phyloP scores from a whole-genome alignment of 2,888 invertebrate species.

The Drosophila ustulata region DNA sequence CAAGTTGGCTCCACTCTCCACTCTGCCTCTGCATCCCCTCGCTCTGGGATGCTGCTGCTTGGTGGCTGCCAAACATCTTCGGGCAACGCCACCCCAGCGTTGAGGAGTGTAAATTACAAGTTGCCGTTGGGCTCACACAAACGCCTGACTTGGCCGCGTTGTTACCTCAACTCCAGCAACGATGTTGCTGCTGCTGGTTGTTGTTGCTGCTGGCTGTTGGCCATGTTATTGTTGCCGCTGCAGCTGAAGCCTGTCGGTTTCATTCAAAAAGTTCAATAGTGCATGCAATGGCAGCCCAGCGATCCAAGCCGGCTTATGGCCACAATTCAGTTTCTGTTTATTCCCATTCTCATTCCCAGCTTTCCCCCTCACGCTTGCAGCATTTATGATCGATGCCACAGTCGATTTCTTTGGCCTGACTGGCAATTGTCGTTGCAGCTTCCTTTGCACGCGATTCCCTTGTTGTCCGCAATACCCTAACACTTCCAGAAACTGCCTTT shows the following conservation, averaged over 20 bases:
- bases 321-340: conserved; percentile 33
- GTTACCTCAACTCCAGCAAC: conserved; percentile 44
- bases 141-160: conserved; percentile 57
- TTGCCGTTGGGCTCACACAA: conserved; percentile 64
- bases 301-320: conserved; percentile 35
- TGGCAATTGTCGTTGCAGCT: conserved; percentile 67
- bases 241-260: conserved; percentile 74
- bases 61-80: conserved; percentile 38
- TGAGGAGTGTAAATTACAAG: conserved; percentile 77
- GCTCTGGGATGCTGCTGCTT: conserved; percentile 27
- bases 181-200: conserved; percentile 25
- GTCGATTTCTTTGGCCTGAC: conserved; percentile 70
- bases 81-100: conserved; percentile 72
- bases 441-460: conserved; percentile 56
- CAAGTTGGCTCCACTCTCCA: neutral
- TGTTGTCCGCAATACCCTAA: conserved; percentile 44
- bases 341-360: conserved; percentile 39
- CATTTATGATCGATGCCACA: conserved; percentile 77
- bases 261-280: conserved; percentile 80
- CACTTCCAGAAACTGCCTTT: neutral
- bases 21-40: neutral
- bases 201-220: conserved; percentile 12
- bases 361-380: conserved; percentile 1
- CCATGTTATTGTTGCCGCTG: conserved; percentile 25
- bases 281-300: conserved; percentile 67